Evolutionary conservation across 64 coral and sea anemone species (phyloP).

Genomic region (Acropora tenuis): DNA sequence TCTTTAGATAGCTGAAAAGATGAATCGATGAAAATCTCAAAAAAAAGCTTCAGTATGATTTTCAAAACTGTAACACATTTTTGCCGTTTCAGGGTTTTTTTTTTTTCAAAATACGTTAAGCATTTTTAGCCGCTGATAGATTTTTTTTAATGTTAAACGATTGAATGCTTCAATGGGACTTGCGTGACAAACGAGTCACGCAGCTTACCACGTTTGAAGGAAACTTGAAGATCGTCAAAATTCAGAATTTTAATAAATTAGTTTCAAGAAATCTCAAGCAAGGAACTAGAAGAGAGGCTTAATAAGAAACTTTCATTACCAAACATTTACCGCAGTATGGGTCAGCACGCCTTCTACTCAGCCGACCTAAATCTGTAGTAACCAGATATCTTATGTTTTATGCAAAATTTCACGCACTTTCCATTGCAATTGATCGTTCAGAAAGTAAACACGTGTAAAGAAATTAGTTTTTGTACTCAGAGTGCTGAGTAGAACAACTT

Average conservation of each 20-base stretch:
- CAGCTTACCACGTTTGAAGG: background rate
- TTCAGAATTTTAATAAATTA: background rate
- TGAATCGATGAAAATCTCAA: background rate
- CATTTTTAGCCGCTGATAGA: background rate
- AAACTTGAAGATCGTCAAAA: background rate
- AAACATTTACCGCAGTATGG: background rate
- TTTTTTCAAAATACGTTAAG: background rate
- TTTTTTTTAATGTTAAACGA: background rate
- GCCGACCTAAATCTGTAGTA: background rate
- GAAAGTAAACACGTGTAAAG: background rate
- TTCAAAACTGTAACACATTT: background rate
- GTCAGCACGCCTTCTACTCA: background rate
- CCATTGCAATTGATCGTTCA: background rate
- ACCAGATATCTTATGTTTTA: background rate
- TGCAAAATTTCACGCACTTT: background rate
- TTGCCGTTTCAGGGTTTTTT: background rate
- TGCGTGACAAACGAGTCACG: background rate
- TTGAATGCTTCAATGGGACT: background rate
- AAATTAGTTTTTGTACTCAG: background rate
- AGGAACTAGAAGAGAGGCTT: background rate
- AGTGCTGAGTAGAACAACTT: background rate
- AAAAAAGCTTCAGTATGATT: background rate
- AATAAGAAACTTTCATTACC: background rate
- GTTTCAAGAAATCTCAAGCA: background rate
- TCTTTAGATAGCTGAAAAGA: slow-evolving; percentile 10